Evolutionary conservation across 2,113 vertebrate genomes (phyloP).

Genomic region (Australoheros scitulus): DNA sequence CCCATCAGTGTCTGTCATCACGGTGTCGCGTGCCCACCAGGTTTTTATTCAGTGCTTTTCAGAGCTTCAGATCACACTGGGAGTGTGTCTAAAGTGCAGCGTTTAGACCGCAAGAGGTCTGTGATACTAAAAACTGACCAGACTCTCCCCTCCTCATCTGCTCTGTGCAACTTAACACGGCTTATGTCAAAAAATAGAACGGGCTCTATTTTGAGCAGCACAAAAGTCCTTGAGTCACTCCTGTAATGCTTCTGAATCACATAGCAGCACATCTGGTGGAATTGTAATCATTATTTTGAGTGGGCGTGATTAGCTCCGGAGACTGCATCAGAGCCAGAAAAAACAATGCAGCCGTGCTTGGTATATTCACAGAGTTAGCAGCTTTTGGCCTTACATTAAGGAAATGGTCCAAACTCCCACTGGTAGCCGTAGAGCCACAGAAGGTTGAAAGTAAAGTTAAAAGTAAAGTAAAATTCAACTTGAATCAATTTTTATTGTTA

Average conservation of each 20-base stretch:
- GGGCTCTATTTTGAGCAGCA: not conserved
- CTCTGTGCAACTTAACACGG: not conserved
- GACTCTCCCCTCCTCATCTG: not conserved
- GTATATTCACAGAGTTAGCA: not conserved
- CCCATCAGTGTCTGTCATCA: not conserved
- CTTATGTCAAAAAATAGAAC: not conserved
- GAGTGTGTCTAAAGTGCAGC: not conserved
- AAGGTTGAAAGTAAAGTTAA: not conserved
- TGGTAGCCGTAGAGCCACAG: not conserved
- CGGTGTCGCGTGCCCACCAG: accelerated
- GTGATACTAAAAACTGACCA: not conserved
- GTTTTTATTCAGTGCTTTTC: not conserved
- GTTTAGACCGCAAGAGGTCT: not conserved
- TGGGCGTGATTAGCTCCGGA: not conserved
- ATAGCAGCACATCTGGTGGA: not conserved
- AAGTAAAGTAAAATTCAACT: not conserved
- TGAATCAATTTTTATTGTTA: not conserved
- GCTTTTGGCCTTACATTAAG: not conserved
- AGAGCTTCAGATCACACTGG: not conserved
- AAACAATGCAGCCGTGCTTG: not conserved
- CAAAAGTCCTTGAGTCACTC: not conserved
- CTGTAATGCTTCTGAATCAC: not conserved
- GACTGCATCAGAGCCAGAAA: not conserved
- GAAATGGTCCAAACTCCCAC: not conserved
- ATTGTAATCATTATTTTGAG: not conserved